These are phyloP conservation scores for Naso thynnoides DNA, from an alignment of 2,797 vertebrate genomes.

Conservation along the genomic window DNA sequence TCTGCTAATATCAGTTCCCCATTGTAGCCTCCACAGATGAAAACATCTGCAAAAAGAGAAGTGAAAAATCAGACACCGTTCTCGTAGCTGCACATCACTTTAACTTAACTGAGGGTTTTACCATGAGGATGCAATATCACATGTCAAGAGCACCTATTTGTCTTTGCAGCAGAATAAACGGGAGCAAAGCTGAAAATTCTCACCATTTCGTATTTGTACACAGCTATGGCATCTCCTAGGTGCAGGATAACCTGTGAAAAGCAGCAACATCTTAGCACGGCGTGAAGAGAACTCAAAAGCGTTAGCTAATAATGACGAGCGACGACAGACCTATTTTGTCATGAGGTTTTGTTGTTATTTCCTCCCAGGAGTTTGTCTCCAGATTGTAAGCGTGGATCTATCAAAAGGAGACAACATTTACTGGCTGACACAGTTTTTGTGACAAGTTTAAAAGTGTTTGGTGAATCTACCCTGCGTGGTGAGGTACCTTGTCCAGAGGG, in stretches of 20 bases:
- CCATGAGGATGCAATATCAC: neutral
- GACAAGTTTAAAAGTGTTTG: neutral
- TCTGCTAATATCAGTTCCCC: conserved; percentile 95
- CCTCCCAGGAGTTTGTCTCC: conserved; percentile 99
- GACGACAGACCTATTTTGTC: conserved; percentile 92
- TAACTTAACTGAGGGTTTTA: neutral
- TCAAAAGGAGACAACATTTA: conserved; percentile 6
- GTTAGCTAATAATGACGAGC: neutral
- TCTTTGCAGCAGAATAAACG: neutral
- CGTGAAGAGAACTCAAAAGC: neutral
- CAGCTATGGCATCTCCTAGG: conserved; percentile 98
- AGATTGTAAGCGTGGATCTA: conserved; percentile 98
- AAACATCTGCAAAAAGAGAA: conserved; percentile 88
- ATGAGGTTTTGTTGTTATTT: conserved; percentile 95
- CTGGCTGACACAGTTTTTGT: neutral
- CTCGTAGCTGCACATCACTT: neutral
- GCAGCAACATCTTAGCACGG: conserved; percentile 4
- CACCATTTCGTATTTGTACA: conserved; percentile 96
- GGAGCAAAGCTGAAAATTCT: conserved; percentile 46
- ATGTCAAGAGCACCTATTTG: neutral
- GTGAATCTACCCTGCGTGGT: neutral
- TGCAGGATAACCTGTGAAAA: conserved; percentile 92
- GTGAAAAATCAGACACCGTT: neutral
- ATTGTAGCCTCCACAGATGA: conserved; percentile 97
- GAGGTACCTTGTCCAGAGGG: conserved; percentile 94